Evolutionary conservation across 1,140 invertebrate genomes (phyloP), one percentile per base, ranked within the genome.

Genomic region (Ectropis grisescens): DNA sequence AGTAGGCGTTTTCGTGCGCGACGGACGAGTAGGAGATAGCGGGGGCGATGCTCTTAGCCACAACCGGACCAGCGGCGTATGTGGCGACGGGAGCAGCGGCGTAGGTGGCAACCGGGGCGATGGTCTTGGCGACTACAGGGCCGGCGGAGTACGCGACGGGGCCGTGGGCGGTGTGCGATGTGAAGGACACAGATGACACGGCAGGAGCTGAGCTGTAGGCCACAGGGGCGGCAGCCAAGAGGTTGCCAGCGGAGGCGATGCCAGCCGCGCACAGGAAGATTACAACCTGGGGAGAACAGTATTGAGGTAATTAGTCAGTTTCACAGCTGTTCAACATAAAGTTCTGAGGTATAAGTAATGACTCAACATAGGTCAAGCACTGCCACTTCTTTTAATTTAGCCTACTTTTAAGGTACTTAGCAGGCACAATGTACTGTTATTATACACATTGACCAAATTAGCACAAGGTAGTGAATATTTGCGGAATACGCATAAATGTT

Each of bases 161-260:
- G 2, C 32, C 50, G 38, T 57, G 59, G 1, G 59, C 33, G 33
- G 56, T 59, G 23, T 57, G 51, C 9, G 58, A 55, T 4, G 59
- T 54, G 48, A 56, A 67, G 2, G 66, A 57, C 3, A 59, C 51
- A 4, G 60, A 42, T 13, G 51, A 58, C 23, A 50, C 51, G 6
- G 32, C 47, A 11, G 46, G 27, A 7, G 53, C 50, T 1, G 52
- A 37, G 54, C 54, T 54, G 58, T 65, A 67, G 1, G 55, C 45
- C 4, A 67, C 38, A 6, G 62, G 54, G 11, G 62, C 58, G 2
- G 56, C 58, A 29, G 56, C 48, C 7, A 68, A 41, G 9, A 70
- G 52, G 56, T 68, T 58, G 38, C 67, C 67, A 12, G 67, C 67
- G 10, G 65, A 56, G 26, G 65, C 70, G 33, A 75, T 51, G 40